Conservation (phyloP, 2,113 vertebrate species). For the Dascyllus trimaculatus region DNA sequence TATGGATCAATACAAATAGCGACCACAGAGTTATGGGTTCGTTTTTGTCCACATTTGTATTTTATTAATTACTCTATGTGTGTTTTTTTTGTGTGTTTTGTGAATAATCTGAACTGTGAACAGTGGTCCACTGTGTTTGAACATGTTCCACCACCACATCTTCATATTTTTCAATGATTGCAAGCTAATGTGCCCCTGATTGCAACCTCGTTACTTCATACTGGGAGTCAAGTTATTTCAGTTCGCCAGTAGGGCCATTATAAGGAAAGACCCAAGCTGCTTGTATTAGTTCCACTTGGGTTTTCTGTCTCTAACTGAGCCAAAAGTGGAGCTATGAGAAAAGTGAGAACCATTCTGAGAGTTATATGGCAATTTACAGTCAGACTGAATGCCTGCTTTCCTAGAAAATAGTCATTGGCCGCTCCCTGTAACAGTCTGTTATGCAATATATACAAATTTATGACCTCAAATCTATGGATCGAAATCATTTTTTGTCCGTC, state of each 20-base stretch:
- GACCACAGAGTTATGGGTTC: not conserved
- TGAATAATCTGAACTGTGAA: not conserved
- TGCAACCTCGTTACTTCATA: conserved; percentile 4
- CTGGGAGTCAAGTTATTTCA: conserved; percentile 22
- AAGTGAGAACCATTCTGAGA: conserved; percentile 11
- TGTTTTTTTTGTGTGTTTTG: not conserved
- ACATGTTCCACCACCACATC: not conserved
- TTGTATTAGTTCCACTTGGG: conserved; percentile 19
- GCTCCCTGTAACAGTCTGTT: not conserved
- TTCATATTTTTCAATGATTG: not conserved
- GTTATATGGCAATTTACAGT: conserved; percentile 12
- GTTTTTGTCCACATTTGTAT: not conserved
- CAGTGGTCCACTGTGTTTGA: not conserved
- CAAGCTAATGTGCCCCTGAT: conserved; percentile 9
- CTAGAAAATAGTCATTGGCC: conserved; percentile 8
- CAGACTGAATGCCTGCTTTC: conserved; percentile 6
- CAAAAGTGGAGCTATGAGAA: conserved; percentile 4
- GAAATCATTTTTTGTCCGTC: not conserved
- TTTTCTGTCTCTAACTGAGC: conserved; percentile 26
- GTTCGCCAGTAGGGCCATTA: not conserved
- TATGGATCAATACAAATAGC: not conserved
- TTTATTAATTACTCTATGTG: not conserved
- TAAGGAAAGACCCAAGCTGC: not conserved
- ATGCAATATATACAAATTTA: conserved; percentile 1
- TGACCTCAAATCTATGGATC: not conserved